These are phyloP conservation scores for Leucoraja erinaceus DNA, from an alignment of 2,113 vertebrate genomes.

Conservation along the genomic window DNA sequence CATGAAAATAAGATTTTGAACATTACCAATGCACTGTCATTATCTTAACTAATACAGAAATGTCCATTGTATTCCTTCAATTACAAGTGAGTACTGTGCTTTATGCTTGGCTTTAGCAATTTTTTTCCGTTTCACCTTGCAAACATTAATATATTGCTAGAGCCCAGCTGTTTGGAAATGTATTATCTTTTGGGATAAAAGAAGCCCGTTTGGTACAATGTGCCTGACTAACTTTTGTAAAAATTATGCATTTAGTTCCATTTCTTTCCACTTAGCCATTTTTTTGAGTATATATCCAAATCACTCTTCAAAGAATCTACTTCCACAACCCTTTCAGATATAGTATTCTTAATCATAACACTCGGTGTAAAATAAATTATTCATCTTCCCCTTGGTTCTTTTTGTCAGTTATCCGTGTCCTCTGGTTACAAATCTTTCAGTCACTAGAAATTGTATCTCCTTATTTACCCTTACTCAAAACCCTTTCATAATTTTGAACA, in stretches of 20 bases:
- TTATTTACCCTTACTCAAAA: not conserved
- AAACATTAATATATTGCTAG: constrained; percentile 15
- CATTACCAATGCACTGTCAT: not conserved
- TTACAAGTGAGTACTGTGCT: constrained; percentile 38
- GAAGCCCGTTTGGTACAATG: not conserved
- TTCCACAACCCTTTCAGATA: not conserved
- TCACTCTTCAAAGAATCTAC: too few species aligned
- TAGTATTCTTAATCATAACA: not conserved
- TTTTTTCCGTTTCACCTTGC: not conserved
- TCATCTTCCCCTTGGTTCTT: not conserved
- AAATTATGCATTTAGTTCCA: too few species aligned
- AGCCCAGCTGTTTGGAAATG: too few species aligned
- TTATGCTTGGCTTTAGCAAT: constrained; percentile 42
- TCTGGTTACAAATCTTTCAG: not conserved
- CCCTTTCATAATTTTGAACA: not conserved
- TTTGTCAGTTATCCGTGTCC: not conserved
- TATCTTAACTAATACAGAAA: not conserved
- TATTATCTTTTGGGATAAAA: too few species aligned
- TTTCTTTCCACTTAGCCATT: too few species aligned
- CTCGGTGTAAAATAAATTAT: not conserved
- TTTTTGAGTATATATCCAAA: too few species aligned
- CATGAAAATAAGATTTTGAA: not conserved
- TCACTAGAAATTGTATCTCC: not conserved
- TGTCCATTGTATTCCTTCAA: not conserved
- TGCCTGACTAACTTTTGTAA: not conserved